These are phyloP conservation scores for Sarcophilus harrisii DNA, from an alignment of 2,797 vertebrate species.

Conservation along the genomic window DNA sequence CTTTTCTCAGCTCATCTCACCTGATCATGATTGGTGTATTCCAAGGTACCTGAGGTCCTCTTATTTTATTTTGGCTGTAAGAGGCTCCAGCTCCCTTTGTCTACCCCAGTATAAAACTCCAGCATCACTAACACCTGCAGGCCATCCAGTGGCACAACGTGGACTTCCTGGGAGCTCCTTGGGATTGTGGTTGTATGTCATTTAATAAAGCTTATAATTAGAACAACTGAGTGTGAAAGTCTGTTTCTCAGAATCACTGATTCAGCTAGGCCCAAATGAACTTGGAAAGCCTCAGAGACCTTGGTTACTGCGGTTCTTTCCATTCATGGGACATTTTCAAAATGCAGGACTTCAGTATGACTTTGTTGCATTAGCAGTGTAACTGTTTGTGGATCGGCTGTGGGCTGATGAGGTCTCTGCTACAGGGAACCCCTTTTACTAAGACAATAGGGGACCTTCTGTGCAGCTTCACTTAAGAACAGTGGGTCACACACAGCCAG, in stretches of 20 bases:
- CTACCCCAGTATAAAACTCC: background rate
- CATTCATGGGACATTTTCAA: background rate
- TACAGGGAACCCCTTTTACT: background rate
- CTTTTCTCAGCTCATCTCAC: background rate
- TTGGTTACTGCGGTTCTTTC: background rate
- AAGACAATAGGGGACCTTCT: background rate
- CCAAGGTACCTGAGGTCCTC: conserved; percentile 7
- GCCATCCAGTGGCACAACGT: background rate
- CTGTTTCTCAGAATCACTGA: background rate
- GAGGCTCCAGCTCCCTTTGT: conserved; percentile 7
- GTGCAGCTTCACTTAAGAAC: background rate
- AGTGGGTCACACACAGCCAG: background rate
- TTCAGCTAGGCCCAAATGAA: background rate
- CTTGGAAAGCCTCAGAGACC: background rate
- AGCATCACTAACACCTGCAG: background rate
- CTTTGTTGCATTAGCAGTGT: background rate
- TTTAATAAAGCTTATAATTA: background rate
- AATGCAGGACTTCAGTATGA: background rate
- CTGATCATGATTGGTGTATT: background rate
- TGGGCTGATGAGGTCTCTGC: background rate
- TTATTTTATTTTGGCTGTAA: background rate
- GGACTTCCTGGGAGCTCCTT: background rate
- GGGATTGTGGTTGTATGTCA: background rate
- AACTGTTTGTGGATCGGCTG: background rate
- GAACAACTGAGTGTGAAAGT: background rate